Evolutionary conservation across 1,140 invertebrate species (phyloP), one percentile per base, ranked within the genome.

Genomic region (Papilio helenus): DNA sequence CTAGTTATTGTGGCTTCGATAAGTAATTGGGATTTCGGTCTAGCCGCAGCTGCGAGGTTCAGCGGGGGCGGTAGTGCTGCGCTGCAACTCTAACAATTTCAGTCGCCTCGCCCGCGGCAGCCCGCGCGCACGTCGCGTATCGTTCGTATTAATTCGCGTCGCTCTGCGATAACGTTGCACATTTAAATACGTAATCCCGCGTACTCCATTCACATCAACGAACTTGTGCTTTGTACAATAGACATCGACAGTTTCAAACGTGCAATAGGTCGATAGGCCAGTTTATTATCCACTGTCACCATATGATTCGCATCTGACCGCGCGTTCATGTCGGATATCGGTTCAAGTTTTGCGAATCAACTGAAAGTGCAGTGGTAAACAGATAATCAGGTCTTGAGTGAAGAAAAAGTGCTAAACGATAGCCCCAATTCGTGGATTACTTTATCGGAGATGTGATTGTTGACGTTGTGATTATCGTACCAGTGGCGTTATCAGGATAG

Each of bases 361-460:
- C 80, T 85, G 79, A 84, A 91, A 91, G 84, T 89, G 86, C 84
- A 86, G 82, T 85, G 23, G 39, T 46, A 74, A 49, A 46, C n/a
- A 26, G 71, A 20, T 39, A 23, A 74, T 74, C 26, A 23, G 20
- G 72, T 16, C 14, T 51, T n/a, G 51, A 51, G 44, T 46, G 39
- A 74, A 74, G 72, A 74, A 42, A 72, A 87, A 90, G 86, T 92
- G 87, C 85, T 85, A 82, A 86, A 85, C 65, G 72, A 82, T 82
- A 74, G 84, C 84, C 85, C 83, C 85, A 84, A 85, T 87, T 85
- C 81, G 87, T 89, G 87, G 88, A 84, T 85, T 73, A 81, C 79
- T 87, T 80, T 81, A 82, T 84, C 85, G 88, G 90, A 90, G 85
- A 92, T 91, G 90, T 93, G 87, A 90, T 87, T 92, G 85, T 90